phyloP scores from a whole-genome alignment of 2,113 vertebrate species.

The Chaetodon auriga region DNA sequence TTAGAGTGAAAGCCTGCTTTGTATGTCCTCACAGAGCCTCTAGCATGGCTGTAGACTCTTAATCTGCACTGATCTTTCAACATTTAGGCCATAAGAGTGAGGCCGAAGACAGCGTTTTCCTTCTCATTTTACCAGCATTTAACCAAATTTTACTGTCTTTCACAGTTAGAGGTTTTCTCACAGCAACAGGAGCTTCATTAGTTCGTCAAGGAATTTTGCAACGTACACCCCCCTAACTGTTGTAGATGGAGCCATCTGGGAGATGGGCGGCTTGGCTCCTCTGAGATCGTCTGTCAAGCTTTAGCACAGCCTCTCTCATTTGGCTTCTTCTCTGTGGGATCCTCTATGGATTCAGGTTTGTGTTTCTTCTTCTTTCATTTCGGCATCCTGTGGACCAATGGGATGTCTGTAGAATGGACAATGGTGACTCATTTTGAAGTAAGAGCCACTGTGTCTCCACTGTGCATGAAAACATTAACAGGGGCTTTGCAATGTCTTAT shows the following conservation, averaged over 20 bases:
- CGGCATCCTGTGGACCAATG: constrained; percentile 42
- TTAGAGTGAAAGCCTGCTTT: no score
- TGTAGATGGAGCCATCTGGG: constrained; percentile 74
- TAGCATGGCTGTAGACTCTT: no score
- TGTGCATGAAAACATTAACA: constrained; percentile 7
- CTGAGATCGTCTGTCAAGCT: constrained; percentile 61
- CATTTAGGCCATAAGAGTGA: neutral
- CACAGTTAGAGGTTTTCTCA: constrained; percentile 19
- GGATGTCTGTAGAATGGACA: constrained; percentile 26
- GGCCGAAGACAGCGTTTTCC: neutral
- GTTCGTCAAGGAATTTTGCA: constrained; percentile 46
- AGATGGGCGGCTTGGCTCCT: constrained; percentile 72
- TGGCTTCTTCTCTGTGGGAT: constrained; percentile 61
- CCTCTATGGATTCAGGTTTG: constrained; percentile 58
- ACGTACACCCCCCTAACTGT: constrained; percentile 44
- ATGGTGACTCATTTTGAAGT: constrained; percentile 42
- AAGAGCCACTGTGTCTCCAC: neutral
- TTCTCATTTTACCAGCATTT: neutral
- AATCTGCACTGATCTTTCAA: no score
- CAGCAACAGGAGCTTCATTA: constrained; percentile 53
- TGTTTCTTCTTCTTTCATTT: constrained; percentile 22
- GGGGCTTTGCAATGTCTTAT: neutral
- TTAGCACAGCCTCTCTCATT: constrained; percentile 49
- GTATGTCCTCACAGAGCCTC: no score
- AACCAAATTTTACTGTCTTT: neutral